These are phyloP conservation scores for Chelonus insularis DNA, from an alignment of 1,140 invertebrate genomes.

Conservation along the genomic window DNA sequence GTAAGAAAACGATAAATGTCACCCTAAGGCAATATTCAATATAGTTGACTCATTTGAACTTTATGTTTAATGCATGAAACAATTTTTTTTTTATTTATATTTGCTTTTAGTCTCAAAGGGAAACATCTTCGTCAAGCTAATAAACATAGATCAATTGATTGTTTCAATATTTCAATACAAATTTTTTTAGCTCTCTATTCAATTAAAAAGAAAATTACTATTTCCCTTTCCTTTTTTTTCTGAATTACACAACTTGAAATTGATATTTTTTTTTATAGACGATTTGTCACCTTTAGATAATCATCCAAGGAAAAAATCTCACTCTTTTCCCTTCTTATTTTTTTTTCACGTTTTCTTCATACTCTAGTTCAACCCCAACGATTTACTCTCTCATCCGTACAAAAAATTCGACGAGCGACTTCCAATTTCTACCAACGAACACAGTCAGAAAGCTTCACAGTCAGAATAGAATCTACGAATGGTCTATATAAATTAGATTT, in stretches of 20 bases:
- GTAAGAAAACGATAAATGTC: not conserved
- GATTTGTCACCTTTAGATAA: too few relatives aligned
- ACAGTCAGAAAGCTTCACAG: not conserved
- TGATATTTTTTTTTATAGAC: too few relatives aligned
- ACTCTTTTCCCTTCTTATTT: not conserved
- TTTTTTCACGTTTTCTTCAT: not conserved
- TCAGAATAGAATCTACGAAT: constrained; percentile 13
- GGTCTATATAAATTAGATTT: constrained; percentile 22
- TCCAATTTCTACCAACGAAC: constrained; percentile 14
- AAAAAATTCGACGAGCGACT: constrained; percentile 11
- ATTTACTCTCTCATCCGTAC: constrained; percentile 17
- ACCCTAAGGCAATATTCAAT: not conserved
- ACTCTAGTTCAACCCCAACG: constrained; percentile 17
- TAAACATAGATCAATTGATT: not conserved
- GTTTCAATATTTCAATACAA: too few relatives aligned
- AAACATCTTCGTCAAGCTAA: constrained; percentile 7
- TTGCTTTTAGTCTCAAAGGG: not conserved
- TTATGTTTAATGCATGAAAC: constrained; percentile 22
- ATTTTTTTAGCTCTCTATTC: too few relatives aligned
- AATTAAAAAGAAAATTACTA: too few relatives aligned
- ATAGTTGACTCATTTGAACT: constrained; percentile 1
- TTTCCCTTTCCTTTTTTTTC: not conserved
- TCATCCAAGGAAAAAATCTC: too few relatives aligned
- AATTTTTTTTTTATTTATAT: not conserved
- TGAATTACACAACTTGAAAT: not conserved